These are phyloP conservation scores for Cheilosia variabilis DNA, from an alignment of 2,888 invertebrate species.

Conservation along the genomic window DNA sequence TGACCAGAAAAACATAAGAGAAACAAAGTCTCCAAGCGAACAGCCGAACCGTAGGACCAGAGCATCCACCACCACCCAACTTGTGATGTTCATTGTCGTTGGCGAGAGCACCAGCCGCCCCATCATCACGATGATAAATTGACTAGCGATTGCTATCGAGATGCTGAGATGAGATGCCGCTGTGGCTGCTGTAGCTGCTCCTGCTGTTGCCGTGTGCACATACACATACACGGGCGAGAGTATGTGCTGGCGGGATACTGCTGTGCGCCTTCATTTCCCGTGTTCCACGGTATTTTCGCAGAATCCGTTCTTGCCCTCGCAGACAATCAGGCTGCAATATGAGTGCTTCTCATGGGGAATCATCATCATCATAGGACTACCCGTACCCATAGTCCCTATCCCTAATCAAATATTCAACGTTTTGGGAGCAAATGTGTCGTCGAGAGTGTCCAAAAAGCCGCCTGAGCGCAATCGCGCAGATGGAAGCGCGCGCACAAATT, in stretches of 20 bases:
- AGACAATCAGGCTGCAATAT: slow-evolving; percentile 77
- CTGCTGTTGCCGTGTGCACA: slow-evolving; percentile 36
- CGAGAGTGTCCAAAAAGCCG: slow-evolving; percentile 83
- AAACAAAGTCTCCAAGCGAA: slow-evolving; percentile 47
- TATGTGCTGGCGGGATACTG: slow-evolving; percentile 24
- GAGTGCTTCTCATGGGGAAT: slow-evolving; percentile 51
- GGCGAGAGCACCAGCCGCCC: slow-evolving; percentile 73
- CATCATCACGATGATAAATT: slow-evolving; percentile 77
- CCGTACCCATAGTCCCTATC: slow-evolving; percentile 24
- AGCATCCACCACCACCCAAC: slow-evolving; percentile 65
- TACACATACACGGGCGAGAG: background rate
- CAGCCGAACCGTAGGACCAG: slow-evolving; percentile 11
- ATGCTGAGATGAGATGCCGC: slow-evolving; percentile 73
- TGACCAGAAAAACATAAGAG: slow-evolving; percentile 52
- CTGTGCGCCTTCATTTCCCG: slow-evolving; percentile 60
- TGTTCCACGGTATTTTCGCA: slow-evolving; percentile 72
- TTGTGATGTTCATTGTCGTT: slow-evolving; percentile 71
- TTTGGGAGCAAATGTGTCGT: slow-evolving; percentile 73
- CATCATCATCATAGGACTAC: slow-evolving; percentile 39
- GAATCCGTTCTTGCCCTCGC: slow-evolving; percentile 70
- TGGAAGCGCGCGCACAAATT: slow-evolving; percentile 57
- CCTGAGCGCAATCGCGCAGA: slow-evolving; percentile 76
- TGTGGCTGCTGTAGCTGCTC: slow-evolving; percentile 65
- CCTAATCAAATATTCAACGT: slow-evolving; percentile 76
- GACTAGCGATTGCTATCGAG: slow-evolving; percentile 76